Evolutionary conservation across 2,113 vertebrate species (phyloP).

Genomic region (Odobenus rosmarus): DNA sequence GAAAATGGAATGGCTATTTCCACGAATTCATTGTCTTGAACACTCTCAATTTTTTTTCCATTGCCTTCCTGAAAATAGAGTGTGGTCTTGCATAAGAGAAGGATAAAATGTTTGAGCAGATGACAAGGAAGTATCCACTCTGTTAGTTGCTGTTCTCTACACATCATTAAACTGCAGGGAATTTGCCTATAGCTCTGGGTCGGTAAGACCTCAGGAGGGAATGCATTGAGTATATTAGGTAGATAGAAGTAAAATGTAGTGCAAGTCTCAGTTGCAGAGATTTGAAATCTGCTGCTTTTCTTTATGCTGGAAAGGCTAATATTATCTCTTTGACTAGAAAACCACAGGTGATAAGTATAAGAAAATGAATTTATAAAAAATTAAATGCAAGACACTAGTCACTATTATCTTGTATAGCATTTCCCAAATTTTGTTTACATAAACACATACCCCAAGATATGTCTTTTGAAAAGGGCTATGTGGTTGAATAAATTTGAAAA

Average conservation of each 20-base stretch:
- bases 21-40: not conserved
- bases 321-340: not conserved
- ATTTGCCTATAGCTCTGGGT: not conserved
- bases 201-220: not conserved
- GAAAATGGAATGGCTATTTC: not conserved
- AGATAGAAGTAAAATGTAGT: not conserved
- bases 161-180: not conserved
- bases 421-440: not conserved
- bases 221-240: not conserved
- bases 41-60: not conserved
- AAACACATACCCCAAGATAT: not conserved
- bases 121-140: not conserved
- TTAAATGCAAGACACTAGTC: not conserved
- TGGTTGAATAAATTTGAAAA: not conserved
- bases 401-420: not conserved
- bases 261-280: not conserved
- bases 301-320: not conserved
- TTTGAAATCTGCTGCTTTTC: constrained; percentile 6
- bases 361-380: not conserved
- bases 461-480: not conserved
- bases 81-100: not conserved
- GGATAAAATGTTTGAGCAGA: not conserved
- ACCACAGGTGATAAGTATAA: not conserved
- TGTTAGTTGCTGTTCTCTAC: not conserved
- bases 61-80: not conserved